A percentile compares a stretch with the other conserved stretches of the same genome.
Conservation (phyloP, 2,888 invertebrate genomes). For the Phengaris alcon region DNA sequence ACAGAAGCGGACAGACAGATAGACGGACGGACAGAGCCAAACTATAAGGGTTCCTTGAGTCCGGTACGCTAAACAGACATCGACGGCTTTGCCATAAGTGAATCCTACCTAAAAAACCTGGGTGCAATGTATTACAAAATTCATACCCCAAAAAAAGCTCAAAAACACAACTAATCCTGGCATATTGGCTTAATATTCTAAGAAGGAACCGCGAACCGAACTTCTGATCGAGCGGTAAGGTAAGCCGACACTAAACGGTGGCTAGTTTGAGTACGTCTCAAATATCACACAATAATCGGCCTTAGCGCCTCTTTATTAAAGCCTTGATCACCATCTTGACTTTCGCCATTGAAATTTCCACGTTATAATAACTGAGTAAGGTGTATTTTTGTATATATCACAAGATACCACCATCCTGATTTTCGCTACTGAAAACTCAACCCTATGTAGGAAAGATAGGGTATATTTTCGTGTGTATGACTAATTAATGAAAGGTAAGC, state of each 20-base stretch:
- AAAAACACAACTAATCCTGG: slow-evolving; percentile 28
- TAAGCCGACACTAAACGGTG: slow-evolving; percentile 73
- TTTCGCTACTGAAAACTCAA: slow-evolving; percentile 35
- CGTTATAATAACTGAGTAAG: slow-evolving; percentile 32
- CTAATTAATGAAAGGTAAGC: slow-evolving; percentile 40
- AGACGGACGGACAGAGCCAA: too few relatives aligned
- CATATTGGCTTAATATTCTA: slow-evolving; percentile 44
- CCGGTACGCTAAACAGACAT: too few relatives aligned
- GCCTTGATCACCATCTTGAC: background rate
- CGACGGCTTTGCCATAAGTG: background rate
- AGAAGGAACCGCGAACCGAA: slow-evolving; percentile 60
- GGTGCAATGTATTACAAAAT: slow-evolving; percentile 3
- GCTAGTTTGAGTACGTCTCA: slow-evolving; percentile 53
- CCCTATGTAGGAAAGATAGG: slow-evolving; percentile 33
- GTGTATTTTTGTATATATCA: slow-evolving; percentile 39
- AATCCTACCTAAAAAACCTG: background rate
- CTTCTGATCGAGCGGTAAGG: slow-evolving; percentile 66
- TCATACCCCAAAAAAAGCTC: background rate
- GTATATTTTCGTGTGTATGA: slow-evolving; percentile 40
- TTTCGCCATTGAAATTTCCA: slow-evolving; percentile 15
- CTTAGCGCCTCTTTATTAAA: slow-evolving; percentile 39
- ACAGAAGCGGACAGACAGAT: too few relatives aligned
- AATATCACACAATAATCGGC: slow-evolving; percentile 46
- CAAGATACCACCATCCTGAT: slow-evolving; percentile 26
- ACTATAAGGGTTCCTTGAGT: too few relatives aligned